These are phyloP conservation scores for Eudasyphora cyanicolor DNA, from an alignment of 2,888 invertebrate genomes.

Conservation along the genomic window DNA sequence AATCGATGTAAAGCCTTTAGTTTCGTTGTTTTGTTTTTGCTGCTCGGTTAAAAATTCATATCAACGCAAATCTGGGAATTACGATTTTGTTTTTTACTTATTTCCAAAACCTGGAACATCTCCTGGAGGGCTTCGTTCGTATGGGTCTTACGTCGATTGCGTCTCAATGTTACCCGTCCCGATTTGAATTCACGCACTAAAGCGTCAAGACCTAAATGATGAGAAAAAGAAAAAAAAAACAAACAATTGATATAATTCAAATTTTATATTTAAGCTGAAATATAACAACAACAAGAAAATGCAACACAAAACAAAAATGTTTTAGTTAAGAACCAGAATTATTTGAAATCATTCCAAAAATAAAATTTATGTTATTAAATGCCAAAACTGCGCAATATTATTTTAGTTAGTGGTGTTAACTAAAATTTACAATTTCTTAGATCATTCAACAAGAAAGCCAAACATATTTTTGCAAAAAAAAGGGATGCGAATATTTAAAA, in stretches of 20 bases:
- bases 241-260: neutral
- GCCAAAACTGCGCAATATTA: neutral
- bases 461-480: neutral
- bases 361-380: neutral
- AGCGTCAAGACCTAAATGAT: slow-evolving; percentile 79
- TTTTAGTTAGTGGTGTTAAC: neutral
- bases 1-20: neutral
- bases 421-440: neutral
- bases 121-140: slow-evolving; percentile 79
- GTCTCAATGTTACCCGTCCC: slow-evolving; percentile 78
- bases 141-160: slow-evolving; percentile 77
- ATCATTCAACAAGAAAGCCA: too few species aligned
- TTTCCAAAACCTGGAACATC: slow-evolving; percentile 79
- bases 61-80: slow-evolving; percentile 78
- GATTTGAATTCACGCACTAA: slow-evolving; percentile 79
- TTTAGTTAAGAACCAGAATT: neutral
- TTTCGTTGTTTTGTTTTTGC: neutral
- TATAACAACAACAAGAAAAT: slow-evolving; percentile 12
- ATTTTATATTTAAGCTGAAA: neutral
- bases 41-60: slow-evolving; percentile 68
- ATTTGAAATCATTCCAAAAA: slow-evolving; percentile 32
- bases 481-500: too few species aligned
- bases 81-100: slow-evolving; percentile 79
- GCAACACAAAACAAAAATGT: slow-evolving; percentile 11
- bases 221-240: slow-evolving; percentile 20